phyloP scores from a whole-genome alignment of 2,113 vertebrate genomes.

The Amphilophus citrinellus region DNA sequence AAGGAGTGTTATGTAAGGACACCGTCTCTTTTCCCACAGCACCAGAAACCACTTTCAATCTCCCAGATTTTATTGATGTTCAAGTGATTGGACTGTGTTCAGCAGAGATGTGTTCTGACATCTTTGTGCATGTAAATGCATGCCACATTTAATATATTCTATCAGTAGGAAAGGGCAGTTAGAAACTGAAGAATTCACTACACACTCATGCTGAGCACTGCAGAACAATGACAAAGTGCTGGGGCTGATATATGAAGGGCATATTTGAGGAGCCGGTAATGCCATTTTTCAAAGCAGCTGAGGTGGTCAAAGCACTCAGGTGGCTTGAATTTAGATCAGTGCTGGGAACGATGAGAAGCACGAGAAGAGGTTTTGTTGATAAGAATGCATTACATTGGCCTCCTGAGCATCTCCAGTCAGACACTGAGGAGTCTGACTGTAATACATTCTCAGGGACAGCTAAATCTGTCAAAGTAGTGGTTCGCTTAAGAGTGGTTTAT shows the following conservation, averaged over 20 bases:
- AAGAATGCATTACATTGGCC: not conserved
- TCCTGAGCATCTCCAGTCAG: not conserved
- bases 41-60: not conserved
- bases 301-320: slow-evolving; percentile 1
- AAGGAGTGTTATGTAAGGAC: not conserved
- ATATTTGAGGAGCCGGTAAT: not conserved
- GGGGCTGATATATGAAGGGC: slow-evolving; percentile 19
- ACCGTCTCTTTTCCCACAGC: not conserved
- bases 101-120: not conserved
- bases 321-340: slow-evolving; percentile 47
- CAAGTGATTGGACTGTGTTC: not conserved
- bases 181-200: not conserved
- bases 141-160: not conserved
- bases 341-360: not conserved
- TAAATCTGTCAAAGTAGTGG: not conserved
- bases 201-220: slow-evolving; percentile 9
- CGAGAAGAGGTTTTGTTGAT: not conserved
- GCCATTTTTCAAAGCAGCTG: slow-evolving; percentile 30
- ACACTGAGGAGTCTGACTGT: slow-evolving; percentile 16
- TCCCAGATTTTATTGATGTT: not conserved
- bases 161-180: slow-evolving; percentile 7
- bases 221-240: slow-evolving; percentile 29
- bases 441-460: not conserved
- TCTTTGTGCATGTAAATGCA: not conserved
- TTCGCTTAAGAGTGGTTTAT: not conserved